phyloP scores from a whole-genome alignment of 2,888 invertebrate species.

The Ornithoptera alexandrae region DNA sequence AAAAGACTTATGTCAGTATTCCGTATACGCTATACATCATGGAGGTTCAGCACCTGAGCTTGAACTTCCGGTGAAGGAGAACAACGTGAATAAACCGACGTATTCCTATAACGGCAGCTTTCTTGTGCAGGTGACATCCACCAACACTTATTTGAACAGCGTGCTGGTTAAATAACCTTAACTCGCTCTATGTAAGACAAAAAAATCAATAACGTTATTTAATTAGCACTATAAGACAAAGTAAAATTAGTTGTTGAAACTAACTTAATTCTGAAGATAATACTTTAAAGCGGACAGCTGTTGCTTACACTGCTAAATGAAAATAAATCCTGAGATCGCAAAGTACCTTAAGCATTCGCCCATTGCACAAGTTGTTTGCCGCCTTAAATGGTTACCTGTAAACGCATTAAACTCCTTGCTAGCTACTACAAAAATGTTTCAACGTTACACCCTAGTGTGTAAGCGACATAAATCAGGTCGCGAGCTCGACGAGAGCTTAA shows the following conservation, averaged over 20 bases:
- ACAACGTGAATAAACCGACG: too few relatives aligned
- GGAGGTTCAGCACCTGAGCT: too few relatives aligned
- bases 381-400: constrained; percentile 21
- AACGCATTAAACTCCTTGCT: constrained; percentile 25
- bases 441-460: constrained; percentile 22
- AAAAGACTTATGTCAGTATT: too few relatives aligned
- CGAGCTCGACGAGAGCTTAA: constrained; percentile 27
- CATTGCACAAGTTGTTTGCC: constrained; percentile 18
- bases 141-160: too few relatives aligned
- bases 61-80: too few relatives aligned
- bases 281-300: neutral
- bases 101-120: too few relatives aligned
- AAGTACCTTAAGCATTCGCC: constrained; percentile 7
- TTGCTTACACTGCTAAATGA: neutral
- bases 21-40: too few relatives aligned
- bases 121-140: too few relatives aligned
- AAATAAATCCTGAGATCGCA: neutral
- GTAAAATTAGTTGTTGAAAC: neutral
- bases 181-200: too few relatives aligned
- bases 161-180: too few relatives aligned
- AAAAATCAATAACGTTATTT: too few relatives aligned
- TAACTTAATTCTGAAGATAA: neutral
- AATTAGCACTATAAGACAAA: neutral
- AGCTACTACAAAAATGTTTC: constrained; percentile 26
- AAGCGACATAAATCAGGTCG: constrained; percentile 30